Conservation (phyloP, 2,113 vertebrate species). For the Macquaria ambigua region DNA sequence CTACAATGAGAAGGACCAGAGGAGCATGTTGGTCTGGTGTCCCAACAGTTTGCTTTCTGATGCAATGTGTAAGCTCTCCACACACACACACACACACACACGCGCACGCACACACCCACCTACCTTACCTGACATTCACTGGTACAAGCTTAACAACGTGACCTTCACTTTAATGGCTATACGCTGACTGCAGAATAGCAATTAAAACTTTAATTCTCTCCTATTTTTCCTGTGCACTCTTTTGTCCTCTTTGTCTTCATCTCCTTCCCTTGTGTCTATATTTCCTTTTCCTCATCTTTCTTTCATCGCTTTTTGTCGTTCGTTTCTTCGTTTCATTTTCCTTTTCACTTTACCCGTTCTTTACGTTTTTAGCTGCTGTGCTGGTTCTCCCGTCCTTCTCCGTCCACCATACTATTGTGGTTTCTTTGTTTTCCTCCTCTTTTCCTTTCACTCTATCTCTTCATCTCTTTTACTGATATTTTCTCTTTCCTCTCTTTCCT, state of each 20-base stretch:
- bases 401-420: background rate
- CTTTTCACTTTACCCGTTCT: too few relatives aligned
- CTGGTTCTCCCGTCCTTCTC: background rate
- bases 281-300: background rate
- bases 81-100: background rate
- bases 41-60: constrained; percentile 91
- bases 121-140: background rate
- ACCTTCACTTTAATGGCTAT: constrained; percentile 26
- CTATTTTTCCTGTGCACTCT: background rate
- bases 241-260: background rate
- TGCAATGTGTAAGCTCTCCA: constrained; percentile 88
- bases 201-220: background rate
- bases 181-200: constrained; percentile 13
- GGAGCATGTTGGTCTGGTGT: constrained; percentile 95
- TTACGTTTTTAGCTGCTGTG: too few relatives aligned
- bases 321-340: too few relatives aligned
- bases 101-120: background rate
- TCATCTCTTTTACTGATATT: background rate
- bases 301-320: too few relatives aligned
- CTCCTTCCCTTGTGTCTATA: background rate
- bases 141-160: background rate
- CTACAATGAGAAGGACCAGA: constrained; percentile 88
- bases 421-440: background rate
- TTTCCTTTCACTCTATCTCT: background rate
- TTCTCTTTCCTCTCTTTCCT: background rate